These are phyloP conservation scores for Cataglyphis hispanica DNA, from an alignment of 1,140 invertebrate genomes.

Conservation along the genomic window DNA sequence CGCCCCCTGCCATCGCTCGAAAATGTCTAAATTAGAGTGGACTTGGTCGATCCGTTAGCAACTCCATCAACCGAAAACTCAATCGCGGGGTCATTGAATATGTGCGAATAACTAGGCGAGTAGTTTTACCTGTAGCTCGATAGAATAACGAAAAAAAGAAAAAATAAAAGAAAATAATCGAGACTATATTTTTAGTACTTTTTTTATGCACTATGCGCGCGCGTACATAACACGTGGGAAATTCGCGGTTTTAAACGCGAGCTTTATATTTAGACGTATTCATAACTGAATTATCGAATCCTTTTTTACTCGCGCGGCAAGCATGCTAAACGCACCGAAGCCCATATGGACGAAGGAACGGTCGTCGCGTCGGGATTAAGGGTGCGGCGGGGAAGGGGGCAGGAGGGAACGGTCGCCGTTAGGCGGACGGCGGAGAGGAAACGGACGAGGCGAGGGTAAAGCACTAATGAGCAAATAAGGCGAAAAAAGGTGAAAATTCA, in stretches of 20 bases:
- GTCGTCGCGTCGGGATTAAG: constrained; percentile 53
- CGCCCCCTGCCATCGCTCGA: constrained; percentile 21
- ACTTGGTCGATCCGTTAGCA: constrained; percentile 60
- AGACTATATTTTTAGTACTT: background rate
- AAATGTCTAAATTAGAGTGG: constrained; percentile 73
- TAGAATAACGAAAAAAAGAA: background rate
- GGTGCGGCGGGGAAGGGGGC: background rate
- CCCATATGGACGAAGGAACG: constrained; percentile 59
- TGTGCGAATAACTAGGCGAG: constrained; percentile 1
- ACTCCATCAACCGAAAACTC: constrained; percentile 50
- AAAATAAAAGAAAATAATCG: constrained; percentile 31
- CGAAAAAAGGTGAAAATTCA: constrained; percentile 85
- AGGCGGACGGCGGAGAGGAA: constrained; percentile 52
- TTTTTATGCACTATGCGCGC: background rate
- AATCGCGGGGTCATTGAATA: constrained; percentile 11
- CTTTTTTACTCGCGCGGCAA: constrained; percentile 46
- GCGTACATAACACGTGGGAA: background rate
- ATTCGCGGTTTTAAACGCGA: background rate
- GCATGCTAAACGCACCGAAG: constrained; percentile 53
- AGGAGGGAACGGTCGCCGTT: constrained; percentile 31
- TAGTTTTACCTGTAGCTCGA: constrained; percentile 21
- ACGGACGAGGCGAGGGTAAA: constrained; percentile 75
- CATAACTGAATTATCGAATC: constrained; percentile 62
- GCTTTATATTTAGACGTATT: constrained; percentile 54
- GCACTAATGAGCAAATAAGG: constrained; percentile 84